Conservation (phyloP, 2,797 vertebrate species). For the Borostomias antarcticus region DNA sequence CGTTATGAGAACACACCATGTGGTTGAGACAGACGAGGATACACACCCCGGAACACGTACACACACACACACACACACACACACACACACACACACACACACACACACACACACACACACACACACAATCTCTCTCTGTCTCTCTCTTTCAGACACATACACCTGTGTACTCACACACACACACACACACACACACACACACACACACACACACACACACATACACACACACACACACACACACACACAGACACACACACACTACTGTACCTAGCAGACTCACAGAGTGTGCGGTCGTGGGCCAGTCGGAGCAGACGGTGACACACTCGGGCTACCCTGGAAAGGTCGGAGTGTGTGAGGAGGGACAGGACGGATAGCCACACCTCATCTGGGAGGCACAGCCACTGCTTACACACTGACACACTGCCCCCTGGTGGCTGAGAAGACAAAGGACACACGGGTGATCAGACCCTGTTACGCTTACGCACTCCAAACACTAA, state of each 20-base stretch:
- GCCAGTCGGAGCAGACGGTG: conserved; percentile 55
- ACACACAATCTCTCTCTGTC: no score
- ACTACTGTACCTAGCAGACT: conserved; percentile 40
- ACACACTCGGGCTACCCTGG: conserved; percentile 56
- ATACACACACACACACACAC: background rate
- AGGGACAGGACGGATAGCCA: conserved; percentile 66
- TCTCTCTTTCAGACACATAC: no score
- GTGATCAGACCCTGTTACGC: no score
- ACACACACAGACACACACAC: background rate
- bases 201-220: background rate
- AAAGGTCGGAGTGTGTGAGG: conserved; percentile 60
- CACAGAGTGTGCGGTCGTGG: conserved; percentile 65
- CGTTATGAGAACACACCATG: conserved; percentile 72
- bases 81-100: background rate
- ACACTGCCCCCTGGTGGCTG: conserved; percentile 39
- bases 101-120: conserved; percentile 15
- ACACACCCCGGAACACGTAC: background rate
- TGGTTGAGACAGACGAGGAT: conserved; percentile 34
- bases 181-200: background rate
- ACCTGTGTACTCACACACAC: no score
- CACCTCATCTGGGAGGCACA: conserved; percentile 69
- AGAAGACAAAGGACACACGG: conserved; percentile 4
- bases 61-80: background rate
- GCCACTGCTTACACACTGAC: conserved; percentile 39
- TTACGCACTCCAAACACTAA: background rate